phyloP scores from a whole-genome alignment of 2,113 vertebrate genomes.

The Sylvilagus bachmani region DNA sequence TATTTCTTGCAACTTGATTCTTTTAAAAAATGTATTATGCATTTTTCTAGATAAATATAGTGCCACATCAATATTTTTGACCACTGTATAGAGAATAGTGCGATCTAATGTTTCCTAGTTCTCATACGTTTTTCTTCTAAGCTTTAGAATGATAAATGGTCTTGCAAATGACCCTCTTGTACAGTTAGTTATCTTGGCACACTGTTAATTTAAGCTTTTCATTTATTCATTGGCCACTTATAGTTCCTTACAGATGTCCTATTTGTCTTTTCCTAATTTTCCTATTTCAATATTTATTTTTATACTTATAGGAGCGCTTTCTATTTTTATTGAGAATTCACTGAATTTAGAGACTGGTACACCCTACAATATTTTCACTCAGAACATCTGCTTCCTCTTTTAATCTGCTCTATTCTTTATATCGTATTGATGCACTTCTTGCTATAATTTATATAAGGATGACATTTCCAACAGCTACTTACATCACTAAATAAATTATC shows the following conservation, averaged over 20 bases:
- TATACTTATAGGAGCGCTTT: neutral
- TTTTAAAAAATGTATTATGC: neutral
- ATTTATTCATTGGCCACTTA: neutral
- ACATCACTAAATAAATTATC: neutral
- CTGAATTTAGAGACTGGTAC: neutral
- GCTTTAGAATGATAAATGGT: neutral
- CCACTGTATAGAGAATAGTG: neutral
- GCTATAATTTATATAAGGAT: neutral
- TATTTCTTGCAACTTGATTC: neutral
- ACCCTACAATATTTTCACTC: neutral
- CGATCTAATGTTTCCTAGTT: neutral
- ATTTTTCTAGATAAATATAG: neutral
- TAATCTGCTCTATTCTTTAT: neutral
- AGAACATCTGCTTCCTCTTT: neutral
- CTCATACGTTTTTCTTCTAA: neutral
- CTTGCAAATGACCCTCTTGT: neutral
- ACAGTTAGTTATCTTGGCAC: neutral
- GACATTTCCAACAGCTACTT: neutral
- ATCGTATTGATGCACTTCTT: neutral
- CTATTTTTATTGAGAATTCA: constrained; percentile 11
- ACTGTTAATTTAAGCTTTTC: neutral
- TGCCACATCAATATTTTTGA: neutral
- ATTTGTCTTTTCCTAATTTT: neutral
- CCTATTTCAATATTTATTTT: neutral
- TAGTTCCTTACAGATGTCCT: constrained; percentile 25